A percentile compares a stretch with the other conserved stretches of the same genome.
Conservation (phyloP, 1,140 invertebrate species). For the Trinorchestia longiramus region DNA sequence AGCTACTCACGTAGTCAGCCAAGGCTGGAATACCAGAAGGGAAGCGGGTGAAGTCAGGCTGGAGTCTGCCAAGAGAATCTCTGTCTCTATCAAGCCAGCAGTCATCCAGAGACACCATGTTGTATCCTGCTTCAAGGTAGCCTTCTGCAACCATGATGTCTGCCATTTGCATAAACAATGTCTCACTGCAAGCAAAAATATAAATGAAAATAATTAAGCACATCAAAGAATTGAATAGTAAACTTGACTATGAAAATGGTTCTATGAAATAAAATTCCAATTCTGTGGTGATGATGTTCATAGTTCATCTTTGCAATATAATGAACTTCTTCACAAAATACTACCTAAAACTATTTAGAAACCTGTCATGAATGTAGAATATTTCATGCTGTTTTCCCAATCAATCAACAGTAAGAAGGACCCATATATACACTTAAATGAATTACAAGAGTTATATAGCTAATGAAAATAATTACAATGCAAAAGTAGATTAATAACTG, state of each 20-base stretch:
- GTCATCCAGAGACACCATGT: slow-evolving; percentile 95
- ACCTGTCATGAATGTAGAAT: too few species aligned
- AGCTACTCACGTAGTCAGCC: slow-evolving; percentile 86
- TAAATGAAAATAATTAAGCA: background rate
- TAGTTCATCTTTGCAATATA: too few species aligned
- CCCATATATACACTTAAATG: too few species aligned
- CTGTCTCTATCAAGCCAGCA: slow-evolving; percentile 92
- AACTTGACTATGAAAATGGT: background rate
- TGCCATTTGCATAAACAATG: slow-evolving; percentile 91
- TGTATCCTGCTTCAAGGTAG: slow-evolving; percentile 89
- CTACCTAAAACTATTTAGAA: too few species aligned
- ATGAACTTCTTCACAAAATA: too few species aligned
- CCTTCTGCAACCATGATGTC: slow-evolving; percentile 90
- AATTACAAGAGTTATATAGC: too few species aligned
- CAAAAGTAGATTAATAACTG: too few species aligned
- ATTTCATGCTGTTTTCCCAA: too few species aligned
- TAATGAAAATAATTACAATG: too few species aligned
- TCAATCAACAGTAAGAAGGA: too few species aligned
- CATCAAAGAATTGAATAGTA: background rate
- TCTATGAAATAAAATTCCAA: too few species aligned
- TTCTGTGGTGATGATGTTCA: too few species aligned
- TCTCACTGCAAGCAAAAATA: slow-evolving; percentile 79
- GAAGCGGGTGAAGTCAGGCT: slow-evolving; percentile 88
- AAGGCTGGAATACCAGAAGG: slow-evolving; percentile 92
- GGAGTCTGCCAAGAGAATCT: slow-evolving; percentile 81